Evolutionary conservation across 2,888 invertebrate species (phyloP).

Genomic region (Mesorhabditis sp.): DNA sequence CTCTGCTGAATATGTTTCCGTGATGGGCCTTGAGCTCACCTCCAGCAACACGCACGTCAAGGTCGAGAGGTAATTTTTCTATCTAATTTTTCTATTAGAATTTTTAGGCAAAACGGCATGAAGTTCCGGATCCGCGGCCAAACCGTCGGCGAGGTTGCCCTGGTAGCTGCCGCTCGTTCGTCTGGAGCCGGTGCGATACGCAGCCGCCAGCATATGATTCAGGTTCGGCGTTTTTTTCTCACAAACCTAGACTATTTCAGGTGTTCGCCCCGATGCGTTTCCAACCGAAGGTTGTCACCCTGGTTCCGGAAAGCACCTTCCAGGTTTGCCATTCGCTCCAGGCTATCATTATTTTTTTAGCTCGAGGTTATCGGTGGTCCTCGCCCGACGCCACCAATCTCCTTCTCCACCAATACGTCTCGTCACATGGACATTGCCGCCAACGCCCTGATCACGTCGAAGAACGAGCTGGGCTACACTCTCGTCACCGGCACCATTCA

Average conservation of each 20-base stretch:
- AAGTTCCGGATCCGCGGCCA: constrained; percentile 25
- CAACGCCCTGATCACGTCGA: constrained; percentile 43
- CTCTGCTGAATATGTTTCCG: constrained; percentile 23
- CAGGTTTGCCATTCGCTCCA: constrained; percentile 18
- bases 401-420: constrained; percentile 36
- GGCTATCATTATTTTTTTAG: constrained; percentile 14
- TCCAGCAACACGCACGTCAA: constrained; percentile 18
- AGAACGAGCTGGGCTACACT: constrained; percentile 33
- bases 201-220: constrained; percentile 10
- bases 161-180: constrained; percentile 31
- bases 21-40: constrained; percentile 25
- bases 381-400: constrained; percentile 36
- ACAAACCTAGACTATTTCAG: constrained; percentile 10
- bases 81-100: neutral
- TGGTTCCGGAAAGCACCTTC: constrained; percentile 45
- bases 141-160: constrained; percentile 26
- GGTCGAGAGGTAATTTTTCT: constrained; percentile 12
- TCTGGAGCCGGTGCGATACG: constrained; percentile 16
- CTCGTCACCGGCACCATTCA: constrained; percentile 37
- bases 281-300: constrained; percentile 39
- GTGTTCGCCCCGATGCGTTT: constrained; percentile 44
- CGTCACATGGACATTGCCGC: constrained; percentile 23
- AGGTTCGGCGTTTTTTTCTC: neutral
- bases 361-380: constrained; percentile 48
- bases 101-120: constrained; percentile 22